phyloP scores from a whole-genome alignment of 37 sponge, comb jelly and placozoan genomes.

The Halisarca cf. caerulea region DNA sequence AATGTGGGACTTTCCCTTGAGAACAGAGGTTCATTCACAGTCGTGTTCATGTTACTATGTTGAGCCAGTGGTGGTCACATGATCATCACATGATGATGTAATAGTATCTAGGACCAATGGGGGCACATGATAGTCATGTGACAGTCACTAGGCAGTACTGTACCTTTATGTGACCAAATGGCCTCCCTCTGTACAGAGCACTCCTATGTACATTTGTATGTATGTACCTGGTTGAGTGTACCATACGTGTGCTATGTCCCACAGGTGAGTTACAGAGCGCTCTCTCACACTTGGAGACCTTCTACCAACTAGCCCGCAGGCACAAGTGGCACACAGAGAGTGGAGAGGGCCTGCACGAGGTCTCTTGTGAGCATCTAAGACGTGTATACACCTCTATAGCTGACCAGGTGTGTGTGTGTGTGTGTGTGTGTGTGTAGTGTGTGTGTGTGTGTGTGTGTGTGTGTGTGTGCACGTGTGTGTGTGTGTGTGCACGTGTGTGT shows the following conservation, averaged over 20 bases:
- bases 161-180: no score
- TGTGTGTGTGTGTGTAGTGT: background rate
- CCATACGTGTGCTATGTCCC: background rate
- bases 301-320: conserved; percentile 53
- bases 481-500: no score
- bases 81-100: no score
- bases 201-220: background rate
- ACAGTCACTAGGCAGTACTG: no score
- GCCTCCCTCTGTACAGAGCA: no score
- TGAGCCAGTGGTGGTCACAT: no score
- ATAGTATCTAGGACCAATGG: no score
- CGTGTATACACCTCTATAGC: conserved; percentile 84
- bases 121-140: no score
- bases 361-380: conserved; percentile 76
- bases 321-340: conserved; percentile 80
- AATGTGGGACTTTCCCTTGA: conserved; percentile 76
- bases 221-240: background rate
- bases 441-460: background rate
- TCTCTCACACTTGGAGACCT: conserved; percentile 62
- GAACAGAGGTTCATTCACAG: conserved; percentile 64
- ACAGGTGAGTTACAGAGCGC: conserved; percentile 70
- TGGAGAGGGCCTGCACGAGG: conserved; percentile 71
- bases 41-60: no score
- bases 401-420: conserved; percentile 44
- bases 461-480: no score